phyloP scores from a whole-genome alignment of 2,797 vertebrate genomes.

The Chloroceryle amazona region DNA sequence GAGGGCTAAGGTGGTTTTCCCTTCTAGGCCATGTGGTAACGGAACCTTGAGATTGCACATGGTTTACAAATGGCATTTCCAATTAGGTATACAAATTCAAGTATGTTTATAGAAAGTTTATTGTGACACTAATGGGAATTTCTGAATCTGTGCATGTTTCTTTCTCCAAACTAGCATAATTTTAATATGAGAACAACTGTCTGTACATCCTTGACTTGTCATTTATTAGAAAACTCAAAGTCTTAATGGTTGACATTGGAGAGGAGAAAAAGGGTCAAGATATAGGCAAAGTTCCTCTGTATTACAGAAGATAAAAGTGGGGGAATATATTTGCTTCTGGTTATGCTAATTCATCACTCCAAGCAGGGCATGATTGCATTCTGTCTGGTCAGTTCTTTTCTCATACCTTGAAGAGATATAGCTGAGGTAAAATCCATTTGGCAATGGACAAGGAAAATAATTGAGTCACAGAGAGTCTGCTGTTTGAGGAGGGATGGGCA shows the following conservation, averaged over 20 bases:
- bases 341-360: slow-evolving; percentile 37
- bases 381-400: slow-evolving; percentile 2
- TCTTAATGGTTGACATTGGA: neutral
- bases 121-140: neutral
- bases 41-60: neutral
- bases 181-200: neutral
- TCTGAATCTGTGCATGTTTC: neutral
- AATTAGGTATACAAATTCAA: neutral
- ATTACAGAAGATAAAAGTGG: neutral
- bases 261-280: neutral
- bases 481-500: slow-evolving; percentile 39
- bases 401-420: neutral
- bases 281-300: neutral
- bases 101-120: neutral
- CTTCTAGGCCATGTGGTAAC: neutral
- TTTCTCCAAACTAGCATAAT: neutral
- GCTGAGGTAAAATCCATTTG: slow-evolving; percentile 23
- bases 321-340: slow-evolving; percentile 22
- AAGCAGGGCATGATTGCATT: neutral
- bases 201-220: neutral
- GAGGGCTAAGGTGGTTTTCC: neutral
- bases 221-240: slow-evolving; percentile 3
- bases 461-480: slow-evolving; percentile 19
- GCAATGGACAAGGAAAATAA: slow-evolving; percentile 42
- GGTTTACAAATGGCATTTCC: neutral